These are phyloP conservation scores for Bufo gargarizans DNA, from an alignment of 2,113 vertebrate species.

Conservation along the genomic window DNA sequence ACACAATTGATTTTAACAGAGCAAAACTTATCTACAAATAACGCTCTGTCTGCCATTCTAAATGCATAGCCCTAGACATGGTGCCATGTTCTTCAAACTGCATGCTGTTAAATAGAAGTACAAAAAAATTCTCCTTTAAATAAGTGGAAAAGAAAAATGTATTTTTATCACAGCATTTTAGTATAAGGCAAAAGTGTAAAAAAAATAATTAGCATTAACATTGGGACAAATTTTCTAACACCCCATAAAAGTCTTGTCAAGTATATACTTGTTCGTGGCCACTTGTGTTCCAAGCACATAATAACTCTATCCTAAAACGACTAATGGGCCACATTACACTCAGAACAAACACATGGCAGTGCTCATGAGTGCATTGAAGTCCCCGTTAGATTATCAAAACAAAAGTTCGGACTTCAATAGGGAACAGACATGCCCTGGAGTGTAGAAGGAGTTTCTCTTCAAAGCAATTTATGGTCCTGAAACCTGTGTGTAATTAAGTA, in stretches of 20 bases:
- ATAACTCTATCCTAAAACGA: constrained; percentile 64
- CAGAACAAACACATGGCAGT: constrained; percentile 67
- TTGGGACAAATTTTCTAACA: constrained; percentile 37
- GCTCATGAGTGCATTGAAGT: constrained; percentile 67
- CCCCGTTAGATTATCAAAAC: constrained; percentile 64
- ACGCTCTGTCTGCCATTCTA: not conserved
- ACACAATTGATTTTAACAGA: not conserved
- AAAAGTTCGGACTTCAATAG: constrained; percentile 61
- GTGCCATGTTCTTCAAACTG: not conserved
- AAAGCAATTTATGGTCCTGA: constrained; percentile 65
- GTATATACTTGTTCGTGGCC: constrained; percentile 19
- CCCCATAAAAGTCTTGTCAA: constrained; percentile 40
- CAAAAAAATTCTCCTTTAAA: not conserved
- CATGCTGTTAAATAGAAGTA: not conserved
- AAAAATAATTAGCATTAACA: constrained; percentile 41
- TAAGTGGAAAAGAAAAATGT: not conserved
- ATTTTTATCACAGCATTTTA: not conserved
- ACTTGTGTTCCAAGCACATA: constrained; percentile 46
- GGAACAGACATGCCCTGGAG: constrained; percentile 67
- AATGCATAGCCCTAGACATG: not conserved
- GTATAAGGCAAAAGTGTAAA: constrained; percentile 20
- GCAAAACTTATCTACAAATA: not conserved
- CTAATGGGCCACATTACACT: constrained; percentile 63
- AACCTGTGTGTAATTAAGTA: constrained; percentile 73
- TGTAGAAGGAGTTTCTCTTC: constrained; percentile 69